These are phyloP conservation scores for Nerophis lumbriciformis DNA, from an alignment of 2,113 vertebrate species.

Conservation along the genomic window DNA sequence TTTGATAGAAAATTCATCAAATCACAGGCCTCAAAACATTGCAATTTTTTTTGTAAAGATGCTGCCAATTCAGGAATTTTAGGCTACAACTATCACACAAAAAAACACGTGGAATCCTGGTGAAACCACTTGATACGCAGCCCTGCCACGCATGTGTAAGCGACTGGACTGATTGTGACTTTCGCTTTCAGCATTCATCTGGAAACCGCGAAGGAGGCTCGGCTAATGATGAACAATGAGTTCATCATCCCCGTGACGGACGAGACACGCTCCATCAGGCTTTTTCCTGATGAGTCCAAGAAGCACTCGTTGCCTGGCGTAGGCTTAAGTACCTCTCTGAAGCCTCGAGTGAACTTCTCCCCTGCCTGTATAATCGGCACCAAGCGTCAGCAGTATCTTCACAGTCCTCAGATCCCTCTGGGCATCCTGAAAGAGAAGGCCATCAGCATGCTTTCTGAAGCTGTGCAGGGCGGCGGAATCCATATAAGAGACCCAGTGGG, in stretches of 20 bases:
- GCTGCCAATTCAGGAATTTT: no score
- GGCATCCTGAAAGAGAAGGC: slow-evolving; percentile 85
- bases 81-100: no score
- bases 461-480: slow-evolving; percentile 83
- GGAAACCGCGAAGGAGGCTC: slow-evolving; percentile 85
- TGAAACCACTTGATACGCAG: neutral
- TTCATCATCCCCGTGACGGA: slow-evolving; percentile 95
- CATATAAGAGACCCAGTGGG: slow-evolving; percentile 94
- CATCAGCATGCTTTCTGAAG: slow-evolving; percentile 91
- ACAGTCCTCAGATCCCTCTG: slow-evolving; percentile 88
- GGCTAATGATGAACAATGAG: slow-evolving; percentile 98
- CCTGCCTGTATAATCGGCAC: slow-evolving; percentile 78
- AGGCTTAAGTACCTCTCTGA: slow-evolving; percentile 84
- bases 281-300: slow-evolving; percentile 85
- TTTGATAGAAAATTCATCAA: no score
- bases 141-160: neutral
- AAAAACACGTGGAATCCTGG: no score
- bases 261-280: slow-evolving; percentile 83
- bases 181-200: slow-evolving; percentile 80
- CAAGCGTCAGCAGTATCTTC: slow-evolving; percentile 73
- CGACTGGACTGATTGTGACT: neutral
- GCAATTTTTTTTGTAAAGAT: no score
- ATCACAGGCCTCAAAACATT: no score
- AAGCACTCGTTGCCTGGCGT: slow-evolving; percentile 88
- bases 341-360: slow-evolving; percentile 83